Evolutionary conservation across 2,113 vertebrate species (phyloP).

Genomic region (Cinclus mexicanus): DNA sequence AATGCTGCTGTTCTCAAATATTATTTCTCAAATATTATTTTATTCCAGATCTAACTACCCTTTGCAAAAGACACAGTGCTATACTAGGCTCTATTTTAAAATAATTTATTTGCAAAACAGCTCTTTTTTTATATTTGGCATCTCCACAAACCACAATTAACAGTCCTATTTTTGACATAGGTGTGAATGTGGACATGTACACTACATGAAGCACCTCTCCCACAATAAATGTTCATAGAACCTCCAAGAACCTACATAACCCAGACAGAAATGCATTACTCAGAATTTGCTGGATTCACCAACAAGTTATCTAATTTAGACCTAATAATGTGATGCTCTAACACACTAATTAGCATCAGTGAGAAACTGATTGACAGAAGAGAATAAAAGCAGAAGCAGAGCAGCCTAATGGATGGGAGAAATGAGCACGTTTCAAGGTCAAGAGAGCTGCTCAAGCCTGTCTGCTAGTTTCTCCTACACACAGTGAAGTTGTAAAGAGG

Average conservation of each 20-base stretch:
- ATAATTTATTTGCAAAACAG: neutral
- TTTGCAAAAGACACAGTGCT: neutral
- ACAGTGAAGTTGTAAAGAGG: neutral
- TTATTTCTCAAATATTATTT: neutral
- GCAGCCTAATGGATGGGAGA: fast-evolving
- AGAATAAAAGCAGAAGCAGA: neutral
- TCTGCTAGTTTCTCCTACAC: neutral
- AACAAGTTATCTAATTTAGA: neutral
- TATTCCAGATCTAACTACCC: neutral
- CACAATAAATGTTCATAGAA: neutral
- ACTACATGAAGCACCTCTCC: neutral
- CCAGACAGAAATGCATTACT: neutral
- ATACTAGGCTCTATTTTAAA: neutral
- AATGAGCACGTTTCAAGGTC: neutral
- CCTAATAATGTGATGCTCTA: neutral
- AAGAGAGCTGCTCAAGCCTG: neutral
- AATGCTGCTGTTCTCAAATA: neutral
- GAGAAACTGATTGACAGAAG: neutral
- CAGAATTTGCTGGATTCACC: neutral
- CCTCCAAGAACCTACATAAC: neutral
- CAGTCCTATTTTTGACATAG: neutral
- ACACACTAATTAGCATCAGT: neutral
- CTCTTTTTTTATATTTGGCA: neutral
- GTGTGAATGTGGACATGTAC: neutral
- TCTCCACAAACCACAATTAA: neutral